Evolutionary conservation across 23 tunicate genomes (phyloP), one percentile per base, ranked within the genome.

Genomic region (Styela plicata): DNA sequence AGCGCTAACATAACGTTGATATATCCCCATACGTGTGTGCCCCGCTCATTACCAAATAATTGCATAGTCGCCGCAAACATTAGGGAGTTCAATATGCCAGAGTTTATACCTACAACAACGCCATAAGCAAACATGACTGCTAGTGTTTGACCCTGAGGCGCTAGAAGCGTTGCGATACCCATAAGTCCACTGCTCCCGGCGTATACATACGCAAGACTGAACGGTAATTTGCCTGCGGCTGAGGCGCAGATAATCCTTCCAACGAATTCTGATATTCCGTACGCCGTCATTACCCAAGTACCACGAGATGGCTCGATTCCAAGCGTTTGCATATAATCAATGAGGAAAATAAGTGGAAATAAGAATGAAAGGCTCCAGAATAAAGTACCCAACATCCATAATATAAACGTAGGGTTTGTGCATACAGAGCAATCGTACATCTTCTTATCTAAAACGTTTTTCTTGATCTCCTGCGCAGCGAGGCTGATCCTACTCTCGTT

Each of bases 1-100:
- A 85, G 37, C 32, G 98, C 98, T 53, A 93, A 73, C 93, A 88
- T 88, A 57, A 93, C 89, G 76, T 93, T 93, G 87, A 88, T 82
- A 69, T 84, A 93, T 3, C 98, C 98, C 98, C 93, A 93, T 1
- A 85, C 89, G 63, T 84, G 89, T 26, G 33, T 75, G 1, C 98
- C 98, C 2, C 63, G 88, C 25, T 80, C 89, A 34, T 80, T 74
- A 26, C 93, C 93, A 57, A 93, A 93, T 22, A 93, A 63, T 52
- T 93, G 85, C 89, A 85, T 88, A 27, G 98, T 93, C 16, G 98
- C 85, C 21, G 76, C 98, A 73, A 77, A 93, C 89, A 93, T 85
- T 32, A 93, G 81, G 63, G 93, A 83, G 62, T 93, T 93, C 29
- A 93, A 68, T 36, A 82, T 80, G 17, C 98, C 98, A 21, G 98